These are phyloP conservation scores for Ctenoplectra terminalis DNA, from an alignment of 1,140 invertebrate species.

Conservation along the genomic window DNA sequence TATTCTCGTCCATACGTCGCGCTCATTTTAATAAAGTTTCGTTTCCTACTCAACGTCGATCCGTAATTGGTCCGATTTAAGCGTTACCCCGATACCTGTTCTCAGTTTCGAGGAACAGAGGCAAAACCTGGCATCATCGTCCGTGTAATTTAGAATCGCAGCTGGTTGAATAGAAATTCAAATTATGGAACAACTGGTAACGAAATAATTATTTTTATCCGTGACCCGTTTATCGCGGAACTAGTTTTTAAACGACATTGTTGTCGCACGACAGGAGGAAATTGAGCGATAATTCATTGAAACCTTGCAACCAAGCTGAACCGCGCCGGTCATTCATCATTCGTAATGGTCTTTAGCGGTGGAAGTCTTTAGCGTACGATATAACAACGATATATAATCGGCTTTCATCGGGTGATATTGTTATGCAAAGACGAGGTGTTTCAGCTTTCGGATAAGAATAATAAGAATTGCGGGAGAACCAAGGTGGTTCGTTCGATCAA, in stretches of 20 bases:
- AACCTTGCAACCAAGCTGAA: background rate
- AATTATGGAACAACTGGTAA: background rate
- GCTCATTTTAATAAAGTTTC: too few species aligned
- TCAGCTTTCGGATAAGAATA: background rate
- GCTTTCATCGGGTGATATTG: constrained; percentile 9
- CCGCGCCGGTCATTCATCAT: constrained; percentile 24
- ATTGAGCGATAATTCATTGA: constrained; percentile 36
- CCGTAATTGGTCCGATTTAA: too few species aligned
- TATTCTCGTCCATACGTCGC: too few species aligned
- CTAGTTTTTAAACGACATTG: background rate
- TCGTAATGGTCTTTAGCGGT: constrained; percentile 20
- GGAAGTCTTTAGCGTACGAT: constrained; percentile 22
- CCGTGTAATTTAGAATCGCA: too few species aligned
- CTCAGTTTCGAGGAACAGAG: too few species aligned
- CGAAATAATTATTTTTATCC: constrained; percentile 7
- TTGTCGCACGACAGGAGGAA: constrained; percentile 20
- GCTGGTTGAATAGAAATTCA: background rate
- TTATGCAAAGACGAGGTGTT: constrained; percentile 2
- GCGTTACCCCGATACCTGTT: too few species aligned
- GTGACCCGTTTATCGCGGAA: background rate
- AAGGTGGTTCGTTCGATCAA: too few species aligned
- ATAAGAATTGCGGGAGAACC: background rate
- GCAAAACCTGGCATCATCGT: too few species aligned
- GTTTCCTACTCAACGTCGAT: too few species aligned
- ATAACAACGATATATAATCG: constrained; percentile 15